A percentile compares a stretch with the other conserved stretches of the same genome.
These are phyloP conservation scores for Eupristina koningsbergeri DNA, from an alignment of 1,140 invertebrate genomes.

Conservation along the genomic window DNA sequence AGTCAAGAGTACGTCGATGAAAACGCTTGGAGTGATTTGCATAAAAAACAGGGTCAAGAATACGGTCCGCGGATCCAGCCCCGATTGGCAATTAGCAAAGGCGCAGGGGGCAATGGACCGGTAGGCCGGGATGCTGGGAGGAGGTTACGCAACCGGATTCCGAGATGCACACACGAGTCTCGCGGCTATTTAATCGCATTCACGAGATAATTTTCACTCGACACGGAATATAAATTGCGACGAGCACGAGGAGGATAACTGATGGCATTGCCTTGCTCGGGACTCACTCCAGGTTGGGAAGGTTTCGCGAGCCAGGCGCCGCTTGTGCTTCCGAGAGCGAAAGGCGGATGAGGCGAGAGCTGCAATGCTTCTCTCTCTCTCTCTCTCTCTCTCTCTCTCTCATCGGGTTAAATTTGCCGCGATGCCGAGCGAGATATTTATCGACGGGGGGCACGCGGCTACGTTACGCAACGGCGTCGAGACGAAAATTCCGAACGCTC, in stretches of 20 bases:
- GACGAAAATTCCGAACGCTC: neutral
- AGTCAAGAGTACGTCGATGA: too few species aligned
- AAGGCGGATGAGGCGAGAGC: conserved; percentile 40
- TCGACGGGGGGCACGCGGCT: neutral
- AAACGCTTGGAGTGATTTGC: too few species aligned
- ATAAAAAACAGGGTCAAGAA: too few species aligned
- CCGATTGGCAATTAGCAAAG: neutral
- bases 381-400: too few species aligned
- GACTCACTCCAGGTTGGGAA: neutral
- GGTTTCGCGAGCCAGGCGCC: neutral
- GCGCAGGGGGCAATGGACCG: neutral
- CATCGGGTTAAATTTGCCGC: neutral
- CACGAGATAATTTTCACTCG: neutral
- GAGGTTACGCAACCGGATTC: too few species aligned
- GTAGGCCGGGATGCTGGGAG: too few species aligned
- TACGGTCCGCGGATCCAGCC: too few species aligned
- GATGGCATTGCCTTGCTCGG: neutral
- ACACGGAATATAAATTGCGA: neutral
- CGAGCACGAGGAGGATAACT: neutral
- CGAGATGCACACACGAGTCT: neutral
- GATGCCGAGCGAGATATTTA: neutral
- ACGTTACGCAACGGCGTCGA: neutral
- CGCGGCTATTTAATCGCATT: neutral
- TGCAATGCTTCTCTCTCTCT: too few species aligned
- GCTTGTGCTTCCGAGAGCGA: conserved; percentile 20